Percentiles rank a stretch among this genome's conserved stretches.
Conservation (phyloP, 2,888 invertebrate genomes). For the Agrotis clavis region DNA sequence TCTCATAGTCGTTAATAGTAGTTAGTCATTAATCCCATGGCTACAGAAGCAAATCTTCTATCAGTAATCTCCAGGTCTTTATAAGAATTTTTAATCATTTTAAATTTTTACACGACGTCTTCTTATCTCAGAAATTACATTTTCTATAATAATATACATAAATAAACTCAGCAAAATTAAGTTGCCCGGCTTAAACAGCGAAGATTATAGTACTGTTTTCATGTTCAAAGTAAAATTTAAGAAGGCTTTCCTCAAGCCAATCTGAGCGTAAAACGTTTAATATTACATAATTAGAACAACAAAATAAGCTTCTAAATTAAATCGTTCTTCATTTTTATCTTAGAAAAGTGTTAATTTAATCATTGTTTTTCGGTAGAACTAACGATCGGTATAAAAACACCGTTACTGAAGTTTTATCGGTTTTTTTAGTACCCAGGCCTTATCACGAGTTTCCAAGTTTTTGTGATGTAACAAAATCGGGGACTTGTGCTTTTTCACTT, state of each 20-base stretch:
- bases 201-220: conserved; percentile 20
- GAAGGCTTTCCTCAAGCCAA: conserved; percentile 12
- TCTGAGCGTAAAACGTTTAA: conserved; percentile 28
- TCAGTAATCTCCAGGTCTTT: too few species aligned
- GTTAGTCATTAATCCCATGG: not conserved
- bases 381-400: too few species aligned
- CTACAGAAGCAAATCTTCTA: not conserved
- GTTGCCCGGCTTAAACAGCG: not conserved
- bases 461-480: too few species aligned
- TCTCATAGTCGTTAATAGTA: too few species aligned
- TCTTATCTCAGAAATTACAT: not conserved
- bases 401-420: too few species aligned
- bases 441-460: too few species aligned
- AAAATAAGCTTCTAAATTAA: conserved; percentile 35
- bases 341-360: conserved; percentile 24
- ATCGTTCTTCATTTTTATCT: conserved; percentile 16
- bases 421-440: too few species aligned
- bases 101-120: too few species aligned
- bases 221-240: conserved; percentile 33
- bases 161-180: conserved; percentile 18
- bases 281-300: conserved; percentile 42
- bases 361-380: not conserved
- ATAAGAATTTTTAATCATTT: not conserved
- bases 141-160: not conserved
- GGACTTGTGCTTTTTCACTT: too few species aligned